Evolutionary conservation across 2,797 vertebrate species (phyloP), one percentile per base, ranked within the genome.

Genomic region (Bovichtus variegatus): DNA sequence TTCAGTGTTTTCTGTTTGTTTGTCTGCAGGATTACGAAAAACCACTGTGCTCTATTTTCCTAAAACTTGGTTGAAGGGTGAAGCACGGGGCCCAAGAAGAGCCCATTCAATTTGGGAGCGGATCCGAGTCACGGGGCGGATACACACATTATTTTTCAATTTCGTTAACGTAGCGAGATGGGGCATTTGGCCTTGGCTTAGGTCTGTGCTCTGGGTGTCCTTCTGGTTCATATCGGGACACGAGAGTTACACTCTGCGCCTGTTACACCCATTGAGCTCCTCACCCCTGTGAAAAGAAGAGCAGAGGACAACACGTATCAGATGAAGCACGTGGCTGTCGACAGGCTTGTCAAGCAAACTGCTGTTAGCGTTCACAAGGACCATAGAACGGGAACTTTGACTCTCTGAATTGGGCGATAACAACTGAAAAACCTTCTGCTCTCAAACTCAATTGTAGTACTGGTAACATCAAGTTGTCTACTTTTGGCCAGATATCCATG

Each of bases 391-490:
- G 21, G 5, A 21, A 53, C 9, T 6, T 11, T 34, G 7, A 34
- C 31, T 34, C 34, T 51, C 16, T 10, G 50, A 54, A 64, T 2
- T 21, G 23, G 19, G n/a, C 19, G 18, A 7, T n/a, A 36, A 21
- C n/a, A n/a, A n/a, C n/a, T n/a, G n/a, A 51, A 46, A 55, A 57
- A 34, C 9, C 2, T 59, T 54, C 21, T 38, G 5, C 34, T 59
- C 6, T 68, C 23, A 63, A 70, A 82, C 41, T 65, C 47, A 46
- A 0, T 31, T 41, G 23, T 19, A 70, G 23, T 51, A 15, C 55
- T 51, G 54, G 18, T 65, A 60, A 64, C 38, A 44, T 79, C 15
- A 49, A 11, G 1, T 59, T 62, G 61, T 76, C 53, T 81, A 3
- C 34, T 60, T 67, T 54, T 59, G 44, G 27, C 36, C 21, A 29